These are phyloP conservation scores for Tangara arthus DNA, from an alignment of 2,797 vertebrate genomes.

Conservation along the genomic window DNA sequence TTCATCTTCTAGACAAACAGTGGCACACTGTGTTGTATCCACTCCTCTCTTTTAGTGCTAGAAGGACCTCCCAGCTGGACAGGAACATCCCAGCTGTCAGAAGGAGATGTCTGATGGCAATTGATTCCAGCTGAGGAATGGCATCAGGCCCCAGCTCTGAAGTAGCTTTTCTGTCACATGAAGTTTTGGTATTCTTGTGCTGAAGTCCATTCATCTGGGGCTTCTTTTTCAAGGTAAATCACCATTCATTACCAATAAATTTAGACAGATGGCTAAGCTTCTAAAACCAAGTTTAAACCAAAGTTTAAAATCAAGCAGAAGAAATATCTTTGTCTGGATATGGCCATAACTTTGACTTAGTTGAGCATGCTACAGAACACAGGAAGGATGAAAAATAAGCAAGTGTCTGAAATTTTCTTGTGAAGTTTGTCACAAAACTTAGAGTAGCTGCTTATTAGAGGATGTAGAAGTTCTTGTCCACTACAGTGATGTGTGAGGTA, in stretches of 20 bases:
- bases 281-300: background rate
- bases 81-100: background rate
- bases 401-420: background rate
- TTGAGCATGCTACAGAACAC: background rate
- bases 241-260: background rate
- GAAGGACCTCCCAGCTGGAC: background rate
- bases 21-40: background rate
- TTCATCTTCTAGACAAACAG: background rate
- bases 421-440: background rate
- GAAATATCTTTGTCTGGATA: background rate
- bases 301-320: background rate
- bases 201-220: background rate
- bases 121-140: background rate
- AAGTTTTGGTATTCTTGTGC: background rate
- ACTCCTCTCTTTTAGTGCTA: background rate
- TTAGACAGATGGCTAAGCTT: background rate
- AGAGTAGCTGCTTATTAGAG: background rate
- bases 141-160: background rate
- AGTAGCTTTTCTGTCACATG: background rate
- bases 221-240: background rate
- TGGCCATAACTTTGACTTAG: background rate
- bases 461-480: background rate
- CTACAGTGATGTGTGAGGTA: background rate
- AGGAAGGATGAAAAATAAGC: background rate
- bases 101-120: background rate